Percentiles rank a stretch among this genome's conserved stretches.
Evolutionary conservation across 1,140 invertebrate genomes (phyloP).

Genomic region (Aphaenogaster rudis): DNA sequence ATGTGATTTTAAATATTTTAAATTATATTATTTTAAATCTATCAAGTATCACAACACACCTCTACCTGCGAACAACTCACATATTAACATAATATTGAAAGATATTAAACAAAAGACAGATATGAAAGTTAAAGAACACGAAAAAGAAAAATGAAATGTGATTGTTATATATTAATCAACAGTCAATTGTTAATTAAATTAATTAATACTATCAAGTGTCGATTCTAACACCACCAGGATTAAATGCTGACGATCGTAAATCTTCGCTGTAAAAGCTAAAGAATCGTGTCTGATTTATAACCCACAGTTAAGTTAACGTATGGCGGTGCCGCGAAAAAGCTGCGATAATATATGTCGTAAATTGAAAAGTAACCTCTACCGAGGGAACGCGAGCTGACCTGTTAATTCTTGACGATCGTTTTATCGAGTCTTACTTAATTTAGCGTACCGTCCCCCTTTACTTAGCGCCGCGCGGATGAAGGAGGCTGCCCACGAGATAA

Average conservation of each 20-base stretch:
- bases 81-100: background rate
- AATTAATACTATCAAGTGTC: background rate
- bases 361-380: slow-evolving; percentile 61
- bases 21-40: background rate
- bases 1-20: background rate
- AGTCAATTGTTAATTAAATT: slow-evolving; percentile 10
- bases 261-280: background rate
- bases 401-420: slow-evolving; percentile 78
- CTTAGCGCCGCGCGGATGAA: slow-evolving; percentile 38
- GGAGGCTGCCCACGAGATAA: slow-evolving; percentile 75
- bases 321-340: background rate
- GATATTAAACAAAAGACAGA: slow-evolving; percentile 1
- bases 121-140: background rate
- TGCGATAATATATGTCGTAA: slow-evolving; percentile 31
- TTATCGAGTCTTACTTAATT: slow-evolving; percentile 81
- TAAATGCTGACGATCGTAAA: slow-evolving; percentile 28
- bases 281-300: slow-evolving; percentile 10
- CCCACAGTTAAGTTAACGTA: slow-evolving; percentile 19
- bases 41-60: background rate
- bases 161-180: background rate
- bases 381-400: slow-evolving; percentile 22
- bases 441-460: slow-evolving; percentile 75
- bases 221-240: background rate
- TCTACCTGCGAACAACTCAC: background rate
- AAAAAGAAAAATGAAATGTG: background rate